A percentile compares a stretch with the other conserved stretches of the same genome.
Conservation (phyloP, 2,797 vertebrate genomes). For the Avahi laniger region DNA sequence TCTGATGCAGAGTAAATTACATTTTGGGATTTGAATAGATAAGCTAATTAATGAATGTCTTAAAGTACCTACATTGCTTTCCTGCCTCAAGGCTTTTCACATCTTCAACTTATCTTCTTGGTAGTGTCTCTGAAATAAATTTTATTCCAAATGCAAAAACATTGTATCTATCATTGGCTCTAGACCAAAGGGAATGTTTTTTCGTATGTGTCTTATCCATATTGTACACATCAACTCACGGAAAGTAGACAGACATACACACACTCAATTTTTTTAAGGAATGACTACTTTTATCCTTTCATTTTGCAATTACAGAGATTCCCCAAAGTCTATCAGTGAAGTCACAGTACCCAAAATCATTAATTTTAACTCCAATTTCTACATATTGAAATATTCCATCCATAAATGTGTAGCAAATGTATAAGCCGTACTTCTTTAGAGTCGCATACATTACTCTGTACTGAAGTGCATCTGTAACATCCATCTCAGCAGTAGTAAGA, state of each 20-base stretch:
- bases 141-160: conserved; percentile 2
- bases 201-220: background rate
- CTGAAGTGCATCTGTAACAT: background rate
- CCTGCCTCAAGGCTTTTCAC: conserved; percentile 11
- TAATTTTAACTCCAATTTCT: background rate
- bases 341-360: background rate
- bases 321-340: background rate
- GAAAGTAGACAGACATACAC: background rate
- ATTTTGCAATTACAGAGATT: background rate
- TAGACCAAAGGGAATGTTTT: background rate
- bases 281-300: background rate
- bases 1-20: conserved; percentile 11
- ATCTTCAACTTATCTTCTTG: background rate
- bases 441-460: background rate
- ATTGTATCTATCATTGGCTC: background rate
- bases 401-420: background rate
- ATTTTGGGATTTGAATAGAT: conserved; percentile 39
- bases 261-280: background rate
- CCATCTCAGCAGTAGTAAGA: background rate
- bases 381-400: background rate
- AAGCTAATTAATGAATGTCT: conserved; percentile 63
- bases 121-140: background rate
- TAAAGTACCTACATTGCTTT: background rate
- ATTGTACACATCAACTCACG: background rate
- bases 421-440: background rate